phyloP scores from a whole-genome alignment of 30 jellyfish, hydroid and myxozoan genomes.

The Mastigias papua region DNA sequence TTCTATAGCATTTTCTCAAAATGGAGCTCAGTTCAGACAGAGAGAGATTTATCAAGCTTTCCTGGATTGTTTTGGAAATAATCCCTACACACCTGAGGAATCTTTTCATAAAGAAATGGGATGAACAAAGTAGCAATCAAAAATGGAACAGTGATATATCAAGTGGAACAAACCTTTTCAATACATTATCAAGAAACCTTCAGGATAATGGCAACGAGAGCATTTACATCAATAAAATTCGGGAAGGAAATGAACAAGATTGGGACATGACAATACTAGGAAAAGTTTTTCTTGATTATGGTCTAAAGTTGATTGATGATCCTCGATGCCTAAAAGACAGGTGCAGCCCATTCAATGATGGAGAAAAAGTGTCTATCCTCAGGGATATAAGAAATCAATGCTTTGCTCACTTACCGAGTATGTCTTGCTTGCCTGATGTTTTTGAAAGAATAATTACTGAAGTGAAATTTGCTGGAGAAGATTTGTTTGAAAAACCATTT shows the following conservation, averaged over 20 bases:
- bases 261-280: neutral
- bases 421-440: neutral
- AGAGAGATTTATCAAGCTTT: neutral
- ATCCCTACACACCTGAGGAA: neutral
- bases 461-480: neutral
- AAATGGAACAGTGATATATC: neutral
- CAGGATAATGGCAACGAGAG: neutral
- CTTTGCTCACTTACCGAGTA: neutral
- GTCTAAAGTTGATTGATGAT: neutral
- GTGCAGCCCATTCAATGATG: neutral
- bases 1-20: no score
- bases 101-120: neutral
- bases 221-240: neutral
- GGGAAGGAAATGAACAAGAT: neutral
- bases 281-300: neutral
- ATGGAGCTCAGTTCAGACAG: neutral
- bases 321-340: neutral
- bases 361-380: neutral
- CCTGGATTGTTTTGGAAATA: neutral
- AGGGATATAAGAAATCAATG: neutral
- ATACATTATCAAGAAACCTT: neutral
- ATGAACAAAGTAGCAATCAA: neutral
- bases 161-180: neutral
- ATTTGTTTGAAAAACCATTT: neutral
- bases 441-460: neutral